Evolutionary conservation across 2,888 invertebrate genomes (phyloP).

Genomic region (Zaprionus lineosus): DNA sequence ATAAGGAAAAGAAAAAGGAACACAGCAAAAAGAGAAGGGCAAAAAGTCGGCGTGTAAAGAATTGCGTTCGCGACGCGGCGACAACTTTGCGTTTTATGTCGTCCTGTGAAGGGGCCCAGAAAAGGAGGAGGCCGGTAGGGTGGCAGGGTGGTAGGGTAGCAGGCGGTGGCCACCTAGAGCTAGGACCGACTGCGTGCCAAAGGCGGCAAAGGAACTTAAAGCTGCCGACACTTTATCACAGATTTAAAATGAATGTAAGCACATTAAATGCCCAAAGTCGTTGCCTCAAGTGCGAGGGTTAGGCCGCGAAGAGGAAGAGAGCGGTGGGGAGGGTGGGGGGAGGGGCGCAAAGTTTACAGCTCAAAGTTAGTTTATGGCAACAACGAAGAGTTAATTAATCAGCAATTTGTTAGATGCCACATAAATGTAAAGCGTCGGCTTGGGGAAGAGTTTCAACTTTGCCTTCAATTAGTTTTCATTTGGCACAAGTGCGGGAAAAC

Average conservation of each 20-base stretch:
- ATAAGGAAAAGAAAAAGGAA: conserved; percentile 30
- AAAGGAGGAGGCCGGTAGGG: neutral
- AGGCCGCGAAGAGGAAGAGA: conserved; percentile 6
- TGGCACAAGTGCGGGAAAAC: neutral
- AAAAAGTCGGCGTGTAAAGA: conserved; percentile 51
- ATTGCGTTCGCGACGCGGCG: conserved; percentile 71
- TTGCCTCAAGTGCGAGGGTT: conserved; percentile 48
- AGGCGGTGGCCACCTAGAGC: neutral
- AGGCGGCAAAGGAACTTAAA: conserved; percentile 45
- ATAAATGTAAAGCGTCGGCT: conserved; percentile 45
- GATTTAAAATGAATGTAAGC: conserved; percentile 75
- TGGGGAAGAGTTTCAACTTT: conserved; percentile 34
- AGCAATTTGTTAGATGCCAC: conserved; percentile 60
- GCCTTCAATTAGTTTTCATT: conserved; percentile 6
- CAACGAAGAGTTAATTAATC: conserved; percentile 70
- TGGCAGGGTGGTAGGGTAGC: neutral
- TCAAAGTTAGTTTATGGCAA: conserved; percentile 55
- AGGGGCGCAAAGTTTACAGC: conserved; percentile 45
- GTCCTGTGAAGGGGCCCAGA: conserved; percentile 22
- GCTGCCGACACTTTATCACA: conserved; percentile 67
- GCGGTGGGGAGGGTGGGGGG: neutral
- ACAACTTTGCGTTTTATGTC: conserved; percentile 68
- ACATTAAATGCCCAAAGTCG: conserved; percentile 66
- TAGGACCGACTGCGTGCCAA: conserved; percentile 1
- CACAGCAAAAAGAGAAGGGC: conserved; percentile 32